These are phyloP conservation scores for Isotomurus palustris DNA, from an alignment of 2,888 invertebrate genomes.

Conservation along the genomic window DNA sequence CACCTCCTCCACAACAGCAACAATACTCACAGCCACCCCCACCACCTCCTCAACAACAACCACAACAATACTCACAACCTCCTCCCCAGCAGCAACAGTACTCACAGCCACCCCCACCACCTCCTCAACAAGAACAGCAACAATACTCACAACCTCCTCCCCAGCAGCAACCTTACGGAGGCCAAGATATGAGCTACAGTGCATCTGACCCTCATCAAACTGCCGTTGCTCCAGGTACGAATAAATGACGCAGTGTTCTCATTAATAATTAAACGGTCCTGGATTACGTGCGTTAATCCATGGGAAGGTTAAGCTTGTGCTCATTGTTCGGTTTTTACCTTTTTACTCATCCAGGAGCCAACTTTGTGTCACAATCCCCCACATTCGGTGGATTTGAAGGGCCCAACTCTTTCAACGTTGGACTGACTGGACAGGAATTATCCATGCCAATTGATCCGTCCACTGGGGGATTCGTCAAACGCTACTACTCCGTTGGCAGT, in stretches of 20 bases:
- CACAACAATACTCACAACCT: conserved; percentile 1
- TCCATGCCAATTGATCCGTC: no score
- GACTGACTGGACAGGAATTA: no score
- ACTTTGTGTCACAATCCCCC: no score
- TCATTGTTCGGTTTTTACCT: no score
- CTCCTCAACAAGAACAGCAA: background rate
- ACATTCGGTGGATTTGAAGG: no score
- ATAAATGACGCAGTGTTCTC: background rate
- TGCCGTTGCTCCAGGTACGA: conserved; percentile 1
- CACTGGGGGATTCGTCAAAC: background rate
- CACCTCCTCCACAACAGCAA: background rate
- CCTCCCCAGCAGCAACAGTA: no score
- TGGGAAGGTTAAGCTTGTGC: no score
- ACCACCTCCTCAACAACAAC: background rate
- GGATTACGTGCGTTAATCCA: no score
- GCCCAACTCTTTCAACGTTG: no score
- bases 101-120: background rate
- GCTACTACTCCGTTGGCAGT: background rate
- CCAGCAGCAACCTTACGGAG: no score
- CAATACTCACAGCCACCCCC: conserved; percentile 1
- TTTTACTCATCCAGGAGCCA: no score
- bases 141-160: background rate
- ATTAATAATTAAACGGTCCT: no score
- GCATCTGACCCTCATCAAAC: background rate
- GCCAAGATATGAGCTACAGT: conserved; percentile 1